These are phyloP conservation scores for Leptopilina boulardi DNA, from an alignment of 1,140 invertebrate genomes.

Conservation along the genomic window DNA sequence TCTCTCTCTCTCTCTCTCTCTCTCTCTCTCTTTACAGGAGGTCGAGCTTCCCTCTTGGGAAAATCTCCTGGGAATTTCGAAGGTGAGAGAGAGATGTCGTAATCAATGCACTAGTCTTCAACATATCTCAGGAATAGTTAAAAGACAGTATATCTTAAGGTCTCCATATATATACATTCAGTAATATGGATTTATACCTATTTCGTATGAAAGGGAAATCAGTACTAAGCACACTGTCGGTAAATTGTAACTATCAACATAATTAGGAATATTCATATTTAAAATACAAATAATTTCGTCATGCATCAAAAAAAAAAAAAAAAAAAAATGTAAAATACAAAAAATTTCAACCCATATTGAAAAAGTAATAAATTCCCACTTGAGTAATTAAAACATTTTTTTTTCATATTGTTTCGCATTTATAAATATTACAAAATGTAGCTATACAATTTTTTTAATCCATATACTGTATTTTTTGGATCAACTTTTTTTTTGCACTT, in stretches of 20 bases:
- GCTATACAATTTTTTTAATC: no score
- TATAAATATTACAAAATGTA: no score
- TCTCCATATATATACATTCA: not conserved
- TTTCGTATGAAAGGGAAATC: not conserved
- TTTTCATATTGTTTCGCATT: no score
- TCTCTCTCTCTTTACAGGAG: not conserved
- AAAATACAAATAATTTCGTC: no score
- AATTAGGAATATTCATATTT: no score
- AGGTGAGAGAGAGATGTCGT: conserved; percentile 4
- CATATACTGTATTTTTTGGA: not conserved
- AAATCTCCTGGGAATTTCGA: conserved; percentile 25
- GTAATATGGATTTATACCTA: not conserved
- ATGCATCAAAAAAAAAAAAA: no score
- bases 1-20: no score
- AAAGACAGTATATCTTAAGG: not conserved
- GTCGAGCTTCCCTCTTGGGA: conserved; percentile 1
- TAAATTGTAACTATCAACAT: not conserved
- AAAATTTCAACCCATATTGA: no score
- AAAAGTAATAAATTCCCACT: no score
- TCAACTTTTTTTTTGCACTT: not conserved
- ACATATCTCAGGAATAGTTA: not conserved
- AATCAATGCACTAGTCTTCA: not conserved
- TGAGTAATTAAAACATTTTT: no score
- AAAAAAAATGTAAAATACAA: no score
- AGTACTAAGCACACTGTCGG: not conserved